These are phyloP conservation scores for Montipora foliosa DNA, from an alignment of 64 coral and sea anemone species.

Conservation along the genomic window DNA sequence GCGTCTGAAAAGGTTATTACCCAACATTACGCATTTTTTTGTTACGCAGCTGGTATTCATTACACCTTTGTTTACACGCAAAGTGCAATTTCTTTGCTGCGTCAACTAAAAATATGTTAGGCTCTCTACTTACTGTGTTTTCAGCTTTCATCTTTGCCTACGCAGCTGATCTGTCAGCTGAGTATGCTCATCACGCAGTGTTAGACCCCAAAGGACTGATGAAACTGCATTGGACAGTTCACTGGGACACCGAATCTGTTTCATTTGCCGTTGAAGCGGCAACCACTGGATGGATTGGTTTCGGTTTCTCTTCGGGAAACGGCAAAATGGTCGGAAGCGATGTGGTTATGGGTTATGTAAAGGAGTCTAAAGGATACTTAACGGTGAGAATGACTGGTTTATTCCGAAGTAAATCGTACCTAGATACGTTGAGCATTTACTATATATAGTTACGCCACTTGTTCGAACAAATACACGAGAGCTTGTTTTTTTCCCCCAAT, in stretches of 20 bases:
- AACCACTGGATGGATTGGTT: slow-evolving; percentile 84
- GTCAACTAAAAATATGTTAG: neutral
- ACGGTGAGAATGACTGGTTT: slow-evolving; percentile 11
- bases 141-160: neutral
- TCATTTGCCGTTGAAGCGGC: slow-evolving; percentile 71
- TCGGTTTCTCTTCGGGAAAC: slow-evolving; percentile 72
- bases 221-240: slow-evolving; percentile 68
- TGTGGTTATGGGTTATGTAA: slow-evolving; percentile 79
- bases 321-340: slow-evolving; percentile 78
- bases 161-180: slow-evolving; percentile 5
- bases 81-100: neutral
- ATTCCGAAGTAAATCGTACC: no score
- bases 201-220: slow-evolving; percentile 44
- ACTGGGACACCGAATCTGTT: slow-evolving; percentile 48
- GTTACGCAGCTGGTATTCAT: no score
- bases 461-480: no score
- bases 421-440: no score
- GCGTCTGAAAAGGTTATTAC: no score
- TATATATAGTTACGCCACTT: no score
- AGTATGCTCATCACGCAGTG: slow-evolving; percentile 65
- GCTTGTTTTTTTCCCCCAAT: no score
- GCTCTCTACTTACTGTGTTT: neutral
- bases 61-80: no score
- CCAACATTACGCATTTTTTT: no score
- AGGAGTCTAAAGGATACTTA: slow-evolving; percentile 66